phyloP scores from a whole-genome alignment of 2,888 invertebrate genomes.

The Diarsia mendica region DNA sequence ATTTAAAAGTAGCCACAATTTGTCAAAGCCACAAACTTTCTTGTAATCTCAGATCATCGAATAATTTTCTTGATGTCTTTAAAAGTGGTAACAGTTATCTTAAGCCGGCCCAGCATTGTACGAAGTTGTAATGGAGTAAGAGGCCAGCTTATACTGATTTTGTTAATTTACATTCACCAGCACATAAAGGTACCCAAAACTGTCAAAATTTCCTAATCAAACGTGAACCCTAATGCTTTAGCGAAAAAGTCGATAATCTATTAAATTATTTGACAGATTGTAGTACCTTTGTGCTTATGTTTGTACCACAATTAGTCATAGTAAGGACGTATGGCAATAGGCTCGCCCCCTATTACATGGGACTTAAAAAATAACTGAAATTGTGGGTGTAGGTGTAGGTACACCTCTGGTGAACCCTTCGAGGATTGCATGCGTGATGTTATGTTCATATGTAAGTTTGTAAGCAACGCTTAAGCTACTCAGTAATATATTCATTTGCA shows the following conservation, averaged over 20 bases:
- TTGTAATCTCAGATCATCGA: not conserved
- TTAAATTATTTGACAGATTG: too few species aligned
- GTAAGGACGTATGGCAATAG: not conserved
- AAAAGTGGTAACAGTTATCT: not conserved
- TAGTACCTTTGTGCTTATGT: too few species aligned
- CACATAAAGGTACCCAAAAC: not conserved
- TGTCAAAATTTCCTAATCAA: too few species aligned
- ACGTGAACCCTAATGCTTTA: too few species aligned
- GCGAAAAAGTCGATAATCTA: too few species aligned
- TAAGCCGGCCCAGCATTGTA: not conserved
- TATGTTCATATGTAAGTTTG: slow-evolving; percentile 6
- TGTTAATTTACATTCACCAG: not conserved
- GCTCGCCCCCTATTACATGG: not conserved
- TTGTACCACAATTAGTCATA: not conserved
- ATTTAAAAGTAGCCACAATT: slow-evolving; percentile 1
- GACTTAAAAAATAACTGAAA: not conserved
- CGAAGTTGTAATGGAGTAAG: not conserved
- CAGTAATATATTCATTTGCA: slow-evolving; percentile 37
- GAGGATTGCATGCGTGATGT: not conserved
- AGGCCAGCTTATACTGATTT: not conserved
- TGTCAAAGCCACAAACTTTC: not conserved
- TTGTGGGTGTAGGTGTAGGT: not conserved
- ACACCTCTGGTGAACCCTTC: not conserved
- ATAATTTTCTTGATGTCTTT: not conserved
- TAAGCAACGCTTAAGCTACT: slow-evolving; percentile 9